These are phyloP conservation scores for Drosophila seclusa DNA, from an alignment of 2,888 invertebrate species.

Conservation along the genomic window DNA sequence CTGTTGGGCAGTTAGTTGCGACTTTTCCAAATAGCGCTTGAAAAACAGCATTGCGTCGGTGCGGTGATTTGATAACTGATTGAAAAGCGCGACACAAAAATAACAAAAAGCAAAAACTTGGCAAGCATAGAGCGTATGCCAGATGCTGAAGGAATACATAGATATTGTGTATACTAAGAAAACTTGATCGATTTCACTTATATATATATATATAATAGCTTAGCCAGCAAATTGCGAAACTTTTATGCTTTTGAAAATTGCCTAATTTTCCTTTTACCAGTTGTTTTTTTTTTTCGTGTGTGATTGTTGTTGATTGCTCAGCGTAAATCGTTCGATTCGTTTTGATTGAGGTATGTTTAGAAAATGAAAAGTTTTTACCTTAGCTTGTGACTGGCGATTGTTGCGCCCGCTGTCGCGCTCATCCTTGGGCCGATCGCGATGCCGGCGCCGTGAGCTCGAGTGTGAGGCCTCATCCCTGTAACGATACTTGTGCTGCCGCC, in stretches of 20 bases:
- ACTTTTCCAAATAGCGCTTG: conserved; percentile 80
- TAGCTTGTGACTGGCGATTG: conserved; percentile 84
- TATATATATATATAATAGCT: not conserved
- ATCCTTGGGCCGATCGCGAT: conserved; percentile 85
- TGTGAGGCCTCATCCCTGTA: conserved; percentile 85
- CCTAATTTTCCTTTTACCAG: conserved; percentile 61
- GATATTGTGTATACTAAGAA: conserved; percentile 22
- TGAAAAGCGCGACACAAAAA: conserved; percentile 4
- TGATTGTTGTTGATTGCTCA: conserved; percentile 50
- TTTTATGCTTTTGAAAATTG: conserved; percentile 10
- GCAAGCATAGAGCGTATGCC: conserved; percentile 34
- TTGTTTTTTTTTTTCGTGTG: conserved; percentile 5
- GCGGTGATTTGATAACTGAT: conserved; percentile 44
- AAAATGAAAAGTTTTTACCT: conserved; percentile 85
- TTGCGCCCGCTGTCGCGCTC: conserved; percentile 83
- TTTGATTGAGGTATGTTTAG: conserved; percentile 60
- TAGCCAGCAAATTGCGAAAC: conserved; percentile 1
- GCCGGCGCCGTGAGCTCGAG: conserved; percentile 84
- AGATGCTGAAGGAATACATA: conserved; percentile 14
- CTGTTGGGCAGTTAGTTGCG: conserved; percentile 73
- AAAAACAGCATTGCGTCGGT: conserved; percentile 75
- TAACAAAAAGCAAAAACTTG: conserved; percentile 31
- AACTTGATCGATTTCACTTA: conserved; percentile 30
- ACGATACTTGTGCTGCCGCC: conserved; percentile 89
- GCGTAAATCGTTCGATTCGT: conserved; percentile 55